Evolutionary conservation across 2,113 vertebrate genomes (phyloP).

Genomic region (Chamaea fasciata): DNA sequence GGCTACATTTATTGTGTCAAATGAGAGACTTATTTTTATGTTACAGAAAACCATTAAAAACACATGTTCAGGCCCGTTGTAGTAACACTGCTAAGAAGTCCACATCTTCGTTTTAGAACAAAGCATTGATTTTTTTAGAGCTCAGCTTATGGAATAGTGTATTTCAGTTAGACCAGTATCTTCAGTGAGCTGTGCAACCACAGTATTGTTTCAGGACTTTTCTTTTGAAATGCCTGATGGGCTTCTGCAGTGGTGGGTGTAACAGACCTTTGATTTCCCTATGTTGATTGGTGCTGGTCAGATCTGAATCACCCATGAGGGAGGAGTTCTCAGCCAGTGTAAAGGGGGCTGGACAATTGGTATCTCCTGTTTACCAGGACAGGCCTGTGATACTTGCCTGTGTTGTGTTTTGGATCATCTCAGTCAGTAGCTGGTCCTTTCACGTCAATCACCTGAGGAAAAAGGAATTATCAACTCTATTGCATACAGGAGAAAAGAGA

Average conservation of each 20-base stretch:
- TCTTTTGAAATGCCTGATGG: not conserved
- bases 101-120: not conserved
- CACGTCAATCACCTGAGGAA: accelerated
- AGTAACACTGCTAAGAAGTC: not conserved
- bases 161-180: not conserved
- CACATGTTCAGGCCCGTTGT: not conserved
- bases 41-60: not conserved
- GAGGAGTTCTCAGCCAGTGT: not conserved
- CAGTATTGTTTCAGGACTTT: not conserved
- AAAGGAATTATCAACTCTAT: not conserved
- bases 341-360: not conserved
- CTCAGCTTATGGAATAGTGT: not conserved
- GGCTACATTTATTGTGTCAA: not conserved
- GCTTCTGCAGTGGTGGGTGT: not conserved
- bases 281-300: not conserved
- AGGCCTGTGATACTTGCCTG: not conserved
- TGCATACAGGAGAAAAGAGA: not conserved
- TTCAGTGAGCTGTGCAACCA: not conserved
- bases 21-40: not conserved
- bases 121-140: not conserved
- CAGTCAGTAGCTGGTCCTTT: not conserved
- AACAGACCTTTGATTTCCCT: not conserved
- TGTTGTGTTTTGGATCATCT: not conserved
- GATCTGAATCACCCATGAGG: not conserved
- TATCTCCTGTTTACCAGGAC: not conserved